Evolutionary conservation across 2,113 vertebrate species (phyloP).

Genomic region (Pluvianellus socialis): DNA sequence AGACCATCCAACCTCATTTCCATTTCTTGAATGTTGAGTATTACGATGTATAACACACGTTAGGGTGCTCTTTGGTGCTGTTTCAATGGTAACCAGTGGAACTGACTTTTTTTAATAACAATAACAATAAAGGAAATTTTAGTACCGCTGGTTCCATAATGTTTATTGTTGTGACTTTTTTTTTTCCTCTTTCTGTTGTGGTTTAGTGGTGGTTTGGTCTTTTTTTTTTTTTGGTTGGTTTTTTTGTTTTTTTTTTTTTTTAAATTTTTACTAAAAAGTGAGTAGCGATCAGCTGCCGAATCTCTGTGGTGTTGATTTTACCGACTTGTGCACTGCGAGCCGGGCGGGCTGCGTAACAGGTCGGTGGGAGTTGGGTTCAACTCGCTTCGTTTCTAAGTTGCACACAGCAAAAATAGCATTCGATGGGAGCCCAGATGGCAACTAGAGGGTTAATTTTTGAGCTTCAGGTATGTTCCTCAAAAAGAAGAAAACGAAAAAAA

Average conservation of each 20-base stretch:
- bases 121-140: constrained; percentile 60
- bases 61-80: constrained; percentile 83
- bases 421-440: constrained; percentile 66
- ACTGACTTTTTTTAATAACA: constrained; percentile 37
- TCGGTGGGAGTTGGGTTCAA: background rate
- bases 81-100: constrained; percentile 73
- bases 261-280: constrained; percentile 15
- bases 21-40: constrained; percentile 78
- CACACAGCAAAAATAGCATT: constrained; percentile 55
- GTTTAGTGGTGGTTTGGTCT: background rate
- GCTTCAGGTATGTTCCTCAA: constrained; percentile 79
- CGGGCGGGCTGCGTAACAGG: background rate
- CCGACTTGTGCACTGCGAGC: constrained; percentile 12
- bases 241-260: background rate
- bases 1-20: constrained; percentile 72
- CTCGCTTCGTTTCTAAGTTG: background rate
- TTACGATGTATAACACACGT: constrained; percentile 68
- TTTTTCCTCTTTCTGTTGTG: background rate
- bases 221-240: background rate
- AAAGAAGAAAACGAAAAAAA: constrained; percentile 45
- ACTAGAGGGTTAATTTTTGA: constrained; percentile 78
- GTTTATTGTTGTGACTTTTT: constrained; percentile 44
- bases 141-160: constrained; percentile 64
- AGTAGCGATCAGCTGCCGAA: constrained; percentile 33
- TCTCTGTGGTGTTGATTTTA: constrained; percentile 38